Percentiles rank a stretch among this genome's conserved stretches.
These are phyloP conservation scores for Poecilia gillii DNA, from an alignment of 2,797 vertebrate species.

Conservation along the genomic window DNA sequence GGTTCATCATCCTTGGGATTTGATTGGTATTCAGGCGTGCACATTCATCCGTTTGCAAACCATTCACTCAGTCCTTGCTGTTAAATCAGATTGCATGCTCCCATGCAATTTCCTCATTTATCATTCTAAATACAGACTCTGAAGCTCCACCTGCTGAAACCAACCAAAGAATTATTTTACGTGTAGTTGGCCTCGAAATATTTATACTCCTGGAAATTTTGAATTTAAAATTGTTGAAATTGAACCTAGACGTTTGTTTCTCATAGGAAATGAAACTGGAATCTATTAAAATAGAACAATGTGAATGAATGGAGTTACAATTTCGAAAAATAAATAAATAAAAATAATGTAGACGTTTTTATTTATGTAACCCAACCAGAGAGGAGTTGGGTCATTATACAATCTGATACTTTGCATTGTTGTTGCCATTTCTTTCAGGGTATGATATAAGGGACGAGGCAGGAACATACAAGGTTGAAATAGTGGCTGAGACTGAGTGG, in stretches of 20 bases:
- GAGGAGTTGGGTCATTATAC: too few relatives aligned
- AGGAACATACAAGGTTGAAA: too few relatives aligned
- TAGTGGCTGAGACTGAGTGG: too few relatives aligned
- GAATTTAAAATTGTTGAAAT: not conserved
- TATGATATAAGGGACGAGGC: too few relatives aligned
- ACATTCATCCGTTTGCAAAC: constrained; percentile 39
- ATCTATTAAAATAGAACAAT: not conserved
- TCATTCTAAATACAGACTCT: constrained; percentile 43
- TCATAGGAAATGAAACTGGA: not conserved
- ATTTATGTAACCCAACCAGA: too few relatives aligned
- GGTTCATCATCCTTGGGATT: constrained; percentile 56
- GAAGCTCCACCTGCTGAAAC: constrained; percentile 26
- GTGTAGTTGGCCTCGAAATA: not conserved
- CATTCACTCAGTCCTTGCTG: constrained; percentile 26
- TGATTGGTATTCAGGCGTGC: constrained; percentile 62
- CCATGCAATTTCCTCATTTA: constrained; percentile 41
- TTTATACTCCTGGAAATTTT: not conserved
- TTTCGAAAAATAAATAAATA: not conserved
- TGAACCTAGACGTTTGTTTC: not conserved
- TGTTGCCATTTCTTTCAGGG: too few relatives aligned
- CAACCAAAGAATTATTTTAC: constrained; percentile 16
- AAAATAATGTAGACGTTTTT: not conserved
- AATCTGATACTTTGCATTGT: too few relatives aligned
- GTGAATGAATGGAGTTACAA: not conserved
- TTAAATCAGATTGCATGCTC: constrained; percentile 38